phyloP scores from a whole-genome alignment of 2,113 vertebrate genomes.

The Dascyllus trimaculatus region DNA sequence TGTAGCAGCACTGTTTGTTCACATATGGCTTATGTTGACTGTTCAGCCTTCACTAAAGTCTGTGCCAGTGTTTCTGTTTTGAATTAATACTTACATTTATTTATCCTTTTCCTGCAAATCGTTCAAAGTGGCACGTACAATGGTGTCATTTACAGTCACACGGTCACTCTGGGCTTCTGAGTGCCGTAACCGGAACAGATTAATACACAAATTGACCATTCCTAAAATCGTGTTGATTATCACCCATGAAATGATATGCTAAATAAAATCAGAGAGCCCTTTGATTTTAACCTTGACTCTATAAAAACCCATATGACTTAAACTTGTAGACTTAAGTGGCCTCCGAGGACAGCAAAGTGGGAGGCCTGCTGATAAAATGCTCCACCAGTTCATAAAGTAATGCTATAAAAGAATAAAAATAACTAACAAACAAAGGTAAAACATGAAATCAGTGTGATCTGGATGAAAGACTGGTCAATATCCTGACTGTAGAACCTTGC shows the following conservation, averaged over 20 bases:
- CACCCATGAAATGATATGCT: slow-evolving; percentile 48
- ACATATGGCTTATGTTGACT: not conserved
- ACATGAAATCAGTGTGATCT: too few relatives aligned
- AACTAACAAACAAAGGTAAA: too few relatives aligned
- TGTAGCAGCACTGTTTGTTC: not conserved
- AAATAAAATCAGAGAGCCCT: slow-evolving; percentile 29
- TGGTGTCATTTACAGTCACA: slow-evolving; percentile 24
- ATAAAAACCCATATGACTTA: not conserved
- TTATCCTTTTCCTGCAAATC: not conserved
- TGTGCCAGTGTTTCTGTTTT: not conserved
- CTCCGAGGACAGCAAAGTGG: not conserved
- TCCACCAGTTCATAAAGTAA: too few relatives aligned
- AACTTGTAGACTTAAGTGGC: not conserved
- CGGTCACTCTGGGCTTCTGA: slow-evolving; percentile 12
- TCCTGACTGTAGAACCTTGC: too few relatives aligned
- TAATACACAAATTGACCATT: slow-evolving; percentile 35
- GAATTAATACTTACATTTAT: not conserved
- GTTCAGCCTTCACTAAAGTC: not conserved
- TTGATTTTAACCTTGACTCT: slow-evolving; percentile 39
- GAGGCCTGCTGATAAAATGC: not conserved
- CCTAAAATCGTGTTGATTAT: slow-evolving; percentile 41
- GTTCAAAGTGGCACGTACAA: not conserved
- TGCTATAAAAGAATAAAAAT: too few relatives aligned
- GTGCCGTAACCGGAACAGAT: slow-evolving; percentile 40
- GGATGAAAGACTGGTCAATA: too few relatives aligned